Conservation (phyloP, 2,797 vertebrate genomes). For the Artibeus jamaicensis region DNA sequence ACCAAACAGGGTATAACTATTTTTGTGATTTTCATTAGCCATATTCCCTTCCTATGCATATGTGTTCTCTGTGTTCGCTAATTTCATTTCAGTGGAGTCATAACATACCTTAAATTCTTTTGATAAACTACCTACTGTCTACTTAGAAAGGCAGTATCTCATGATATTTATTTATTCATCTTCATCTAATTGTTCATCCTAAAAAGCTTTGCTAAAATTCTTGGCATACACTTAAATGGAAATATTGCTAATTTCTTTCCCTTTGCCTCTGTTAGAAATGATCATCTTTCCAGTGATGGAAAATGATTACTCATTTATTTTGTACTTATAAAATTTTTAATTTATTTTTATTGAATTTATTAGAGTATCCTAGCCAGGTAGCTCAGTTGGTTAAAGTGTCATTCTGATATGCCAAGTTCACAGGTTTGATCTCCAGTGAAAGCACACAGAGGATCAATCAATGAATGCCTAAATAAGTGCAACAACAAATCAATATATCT, state of each 20-base stretch:
- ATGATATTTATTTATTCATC: neutral
- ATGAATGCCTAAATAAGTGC: neutral
- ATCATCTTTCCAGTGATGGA: neutral
- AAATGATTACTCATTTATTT: neutral
- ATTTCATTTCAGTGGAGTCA: neutral
- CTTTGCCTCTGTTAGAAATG: neutral
- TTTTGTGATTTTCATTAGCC: neutral
- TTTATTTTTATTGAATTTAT: neutral
- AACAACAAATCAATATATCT: neutral
- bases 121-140: neutral
- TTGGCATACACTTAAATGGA: neutral
- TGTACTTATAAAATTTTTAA: neutral
- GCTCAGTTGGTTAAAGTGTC: neutral
- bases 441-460: neutral
- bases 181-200: neutral
- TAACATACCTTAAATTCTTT: neutral
- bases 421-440: neutral
- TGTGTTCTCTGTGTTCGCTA: neutral
- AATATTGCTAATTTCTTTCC: neutral
- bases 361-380: neutral
- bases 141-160: neutral
- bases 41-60: neutral
- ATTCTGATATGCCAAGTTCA: neutral
- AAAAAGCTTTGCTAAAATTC: constrained; percentile 5
- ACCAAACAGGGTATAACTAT: neutral